A percentile compares a stretch with the other conserved stretches of the same genome.
Evolutionary conservation across 2,113 vertebrate genomes (phyloP).

Genomic region (Danionella cerebrum): DNA sequence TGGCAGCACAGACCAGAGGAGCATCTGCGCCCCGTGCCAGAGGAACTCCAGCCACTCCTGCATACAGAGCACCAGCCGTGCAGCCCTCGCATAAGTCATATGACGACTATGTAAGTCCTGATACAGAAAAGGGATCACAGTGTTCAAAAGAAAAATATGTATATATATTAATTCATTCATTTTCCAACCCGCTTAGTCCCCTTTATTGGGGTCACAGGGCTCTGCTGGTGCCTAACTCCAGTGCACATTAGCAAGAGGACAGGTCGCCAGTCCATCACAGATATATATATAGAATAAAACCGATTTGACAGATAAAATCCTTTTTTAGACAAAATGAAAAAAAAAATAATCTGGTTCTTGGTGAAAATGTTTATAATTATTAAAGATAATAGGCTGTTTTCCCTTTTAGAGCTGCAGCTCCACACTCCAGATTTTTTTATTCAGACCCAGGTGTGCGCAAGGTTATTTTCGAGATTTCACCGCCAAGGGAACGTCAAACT

Average conservation of each 20-base stretch:
- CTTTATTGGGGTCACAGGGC: no score
- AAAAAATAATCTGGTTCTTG: no score
- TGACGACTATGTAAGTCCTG: constrained; percentile 90
- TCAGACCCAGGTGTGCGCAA: constrained; percentile 45
- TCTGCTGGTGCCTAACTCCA: no score
- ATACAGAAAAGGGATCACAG: neutral
- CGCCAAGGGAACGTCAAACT: constrained; percentile 55
- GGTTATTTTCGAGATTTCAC: constrained; percentile 52
- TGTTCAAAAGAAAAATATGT: neutral
- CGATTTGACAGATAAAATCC: no score
- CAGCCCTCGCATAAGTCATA: constrained; percentile 79
- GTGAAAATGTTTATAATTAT: neutral
- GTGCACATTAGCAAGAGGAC: no score
- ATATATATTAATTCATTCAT: neutral
- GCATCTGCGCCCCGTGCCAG: constrained; percentile 70
- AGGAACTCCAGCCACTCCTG: constrained; percentile 64
- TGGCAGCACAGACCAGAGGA: constrained; percentile 72
- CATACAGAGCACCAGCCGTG: constrained; percentile 76
- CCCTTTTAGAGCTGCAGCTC: neutral
- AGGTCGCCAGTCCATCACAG: no score
- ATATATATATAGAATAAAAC: no score
- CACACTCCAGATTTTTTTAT: constrained; percentile 26
- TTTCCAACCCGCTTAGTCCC: no score
- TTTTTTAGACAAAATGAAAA: no score
- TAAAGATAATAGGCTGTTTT: neutral